These are phyloP conservation scores for Amphiura filiformis DNA, from an alignment of 35 echinoderm and acorn worm species.

Conservation along the genomic window DNA sequence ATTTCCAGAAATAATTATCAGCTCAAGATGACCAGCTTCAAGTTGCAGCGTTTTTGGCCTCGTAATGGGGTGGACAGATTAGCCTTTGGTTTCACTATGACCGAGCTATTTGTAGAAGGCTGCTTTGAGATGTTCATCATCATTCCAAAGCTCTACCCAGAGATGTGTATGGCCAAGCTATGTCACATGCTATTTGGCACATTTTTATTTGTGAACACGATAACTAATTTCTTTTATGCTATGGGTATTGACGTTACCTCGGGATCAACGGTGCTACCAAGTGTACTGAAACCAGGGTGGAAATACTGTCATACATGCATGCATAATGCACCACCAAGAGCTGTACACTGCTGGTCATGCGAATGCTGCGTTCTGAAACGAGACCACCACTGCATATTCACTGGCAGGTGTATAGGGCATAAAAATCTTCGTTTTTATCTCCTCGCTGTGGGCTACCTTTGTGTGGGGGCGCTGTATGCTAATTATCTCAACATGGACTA, in stretches of 20 bases:
- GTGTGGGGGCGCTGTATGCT: conserved; percentile 64
- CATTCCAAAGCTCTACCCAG: conserved; percentile 55
- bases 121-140: conserved; percentile 81
- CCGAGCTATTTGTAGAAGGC: conserved; percentile 45
- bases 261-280: conserved; percentile 65
- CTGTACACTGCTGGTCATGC: conserved; percentile 79
- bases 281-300: conserved; percentile 81
- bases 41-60: conserved; percentile 48
- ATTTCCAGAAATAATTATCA: too few relatives aligned
- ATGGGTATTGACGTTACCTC: conserved; percentile 69
- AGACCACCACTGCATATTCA: conserved; percentile 93
- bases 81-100: conserved; percentile 35
- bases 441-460: conserved; percentile 69
- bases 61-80: conserved; percentile 33
- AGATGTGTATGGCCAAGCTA: conserved; percentile 27
- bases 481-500: conserved; percentile 97
- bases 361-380: conserved; percentile 71
- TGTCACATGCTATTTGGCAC: conserved; percentile 65
- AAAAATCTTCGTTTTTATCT: conserved; percentile 88
- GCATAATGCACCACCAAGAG: conserved; percentile 77
- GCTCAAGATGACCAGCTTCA: neutral
- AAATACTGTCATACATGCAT: conserved; percentile 67
- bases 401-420: conserved; percentile 83
- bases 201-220: conserved; percentile 67
- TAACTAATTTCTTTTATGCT: conserved; percentile 71